Evolutionary conservation across 2,797 vertebrate genomes (phyloP), one percentile per base, ranked within the genome.

Genomic region (Pelochelys cantorii): DNA sequence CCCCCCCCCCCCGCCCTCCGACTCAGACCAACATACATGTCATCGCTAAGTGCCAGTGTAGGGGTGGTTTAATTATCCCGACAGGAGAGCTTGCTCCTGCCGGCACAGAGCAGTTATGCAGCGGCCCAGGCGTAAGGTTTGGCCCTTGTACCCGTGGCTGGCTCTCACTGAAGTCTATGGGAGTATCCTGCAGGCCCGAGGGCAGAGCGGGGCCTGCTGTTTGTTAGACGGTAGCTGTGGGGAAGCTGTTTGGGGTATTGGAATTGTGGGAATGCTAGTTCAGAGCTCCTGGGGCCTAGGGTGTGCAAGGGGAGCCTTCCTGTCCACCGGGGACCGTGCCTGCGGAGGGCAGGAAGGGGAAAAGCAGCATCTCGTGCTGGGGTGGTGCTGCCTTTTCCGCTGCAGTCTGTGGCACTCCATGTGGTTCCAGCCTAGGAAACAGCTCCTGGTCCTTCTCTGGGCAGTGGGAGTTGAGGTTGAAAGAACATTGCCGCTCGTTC

Each of bases 241-340:
- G n/a, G 65, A 37, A 81, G 71, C n/a, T 81, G 2, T 25, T 12
- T 48, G 11, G 23, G 74, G 25, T 52, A 20, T 71, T 65, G 48
- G 42, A 14, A 77, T 12, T 15, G 25, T 10, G 52, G 37, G 12
- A 25, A 17, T 15, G 25, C 2, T 23, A 13, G 11, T 37, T 15
- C 71, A 75, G 37, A 75, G 71, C 25, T 71, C 65, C 22, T 22
- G 10, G 65, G 18, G 10, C 74, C 74, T 14, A 27, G 7, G 7
- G 15, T 25, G 23, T 52, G 23, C 74, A 48, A 77, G 29, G 3
- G 27, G 37, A 27, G 12, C 10, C 42, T 17, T 48, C 37, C 71
- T 6, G 8, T 5, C 22, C 22, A 13, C 7, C 1, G 23, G 12
- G 22, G 6, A 3, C 18, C 11, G 18, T 5, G 10, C 10, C 2